A percentile compares a stretch with the other conserved stretches of the same genome.
Evolutionary conservation across 2,888 invertebrate species (phyloP).

Genomic region (Bruchidius siliquastri): DNA sequence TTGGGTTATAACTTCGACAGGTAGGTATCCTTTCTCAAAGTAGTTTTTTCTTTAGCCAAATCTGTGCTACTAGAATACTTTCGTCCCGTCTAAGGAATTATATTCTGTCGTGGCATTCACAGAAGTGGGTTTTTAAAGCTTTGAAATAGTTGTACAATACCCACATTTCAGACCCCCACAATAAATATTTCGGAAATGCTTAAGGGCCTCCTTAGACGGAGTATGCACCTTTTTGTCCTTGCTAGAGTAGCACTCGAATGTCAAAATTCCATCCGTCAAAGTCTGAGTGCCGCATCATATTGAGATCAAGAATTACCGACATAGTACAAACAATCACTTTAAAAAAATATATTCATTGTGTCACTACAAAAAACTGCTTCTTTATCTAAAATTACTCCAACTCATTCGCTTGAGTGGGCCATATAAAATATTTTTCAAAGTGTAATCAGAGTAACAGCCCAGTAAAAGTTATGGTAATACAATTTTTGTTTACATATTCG

Average conservation of each 20-base stretch:
- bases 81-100: not conserved
- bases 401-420: not conserved
- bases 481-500: not conserved
- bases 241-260: too few species aligned
- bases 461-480: not conserved
- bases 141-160: not conserved
- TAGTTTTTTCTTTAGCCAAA: too few species aligned
- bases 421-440: not conserved
- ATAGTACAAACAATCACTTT: too few species aligned
- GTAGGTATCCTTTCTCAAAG: not conserved
- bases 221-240: too few species aligned
- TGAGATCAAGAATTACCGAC: too few species aligned
- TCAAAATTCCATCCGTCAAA: too few species aligned
- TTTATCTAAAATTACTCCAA: not conserved
- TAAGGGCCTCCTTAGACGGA: too few species aligned
- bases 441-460: not conserved
- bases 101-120: not conserved
- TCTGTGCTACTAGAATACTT: not conserved
- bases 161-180: too few species aligned
- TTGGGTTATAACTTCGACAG: not conserved
- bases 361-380: not conserved
- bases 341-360: not conserved
- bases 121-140: not conserved
- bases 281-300: too few species aligned
- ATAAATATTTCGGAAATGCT: too few species aligned